Base-by-base conservation (phyloP, 2,888 invertebrate genomes). In the Steromphala cineraria region DNA sequence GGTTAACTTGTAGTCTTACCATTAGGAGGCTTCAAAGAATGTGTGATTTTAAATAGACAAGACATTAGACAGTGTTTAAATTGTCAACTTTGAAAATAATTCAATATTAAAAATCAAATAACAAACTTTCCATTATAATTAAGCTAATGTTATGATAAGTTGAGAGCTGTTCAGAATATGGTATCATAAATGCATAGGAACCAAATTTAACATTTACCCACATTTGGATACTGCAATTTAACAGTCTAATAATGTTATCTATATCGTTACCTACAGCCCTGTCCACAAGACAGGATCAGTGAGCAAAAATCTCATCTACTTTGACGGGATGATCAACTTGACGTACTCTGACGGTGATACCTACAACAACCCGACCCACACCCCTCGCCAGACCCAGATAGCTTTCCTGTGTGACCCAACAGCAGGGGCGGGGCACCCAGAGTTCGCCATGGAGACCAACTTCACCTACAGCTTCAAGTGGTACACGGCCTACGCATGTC, bases 251-350 rank as follows among this genome's bases (percentile, higher is more conserved):
- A 62, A 10, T 56, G 17, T n/a, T 78, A 31, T 28, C 36, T 53
- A 40, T 55, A 0, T 40, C 36, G 17, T 53, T 15, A 24, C n/a
- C 74, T 80, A 46, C 82, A 89, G 89, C 28, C 81, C 85, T 19
- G 79, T 84, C 15, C 53, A 80, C 75, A 88, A 87, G 31, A 81
- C 85, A 7, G 93, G 92, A 8, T 85, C 88, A 80, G 86, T 88
- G 15, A 88, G 82, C 19, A 75, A 85, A 10, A 81, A 85, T 13
- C 80, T 93, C 19, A 81, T 82, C 5, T 93, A 93, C 80, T 90
- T 87, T 81, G 91, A 93, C 87, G 93, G 93, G 2, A 86, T 93
- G 53, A 84, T 93, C 7, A 93, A 92, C 56, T 81, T 93, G 55
- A 92, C 91, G 0, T 93, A 92, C 79, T 82, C 86, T 8, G 81